Conservation (phyloP, 2,888 invertebrate species). For the Erebia ligea region DNA sequence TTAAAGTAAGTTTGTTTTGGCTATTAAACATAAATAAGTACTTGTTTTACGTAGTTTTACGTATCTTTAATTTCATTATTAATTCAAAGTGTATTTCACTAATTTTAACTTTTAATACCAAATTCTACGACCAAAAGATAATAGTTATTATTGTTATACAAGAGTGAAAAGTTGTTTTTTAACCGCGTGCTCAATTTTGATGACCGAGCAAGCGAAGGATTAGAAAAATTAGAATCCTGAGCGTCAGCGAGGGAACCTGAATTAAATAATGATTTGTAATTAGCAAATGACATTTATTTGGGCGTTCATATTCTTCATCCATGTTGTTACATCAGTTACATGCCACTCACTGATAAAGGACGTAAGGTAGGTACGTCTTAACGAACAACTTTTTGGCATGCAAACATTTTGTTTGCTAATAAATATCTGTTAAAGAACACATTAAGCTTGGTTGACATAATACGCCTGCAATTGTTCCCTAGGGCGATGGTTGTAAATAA, state of each 20-base stretch:
- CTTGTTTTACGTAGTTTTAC: constrained; percentile 9
- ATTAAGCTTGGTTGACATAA: constrained; percentile 27
- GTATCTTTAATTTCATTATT: constrained; percentile 2
- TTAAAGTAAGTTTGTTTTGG: constrained; percentile 1
- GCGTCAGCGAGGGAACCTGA: too few species aligned
- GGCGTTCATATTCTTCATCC: background rate
- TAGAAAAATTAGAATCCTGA: too few species aligned
- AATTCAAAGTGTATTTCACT: too few species aligned
- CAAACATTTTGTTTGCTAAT: constrained; percentile 12
- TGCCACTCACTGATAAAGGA: background rate
- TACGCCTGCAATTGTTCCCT: constrained; percentile 28
- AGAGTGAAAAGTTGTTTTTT: too few species aligned
- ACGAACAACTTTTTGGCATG: constrained; percentile 7
- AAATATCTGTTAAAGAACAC: constrained; percentile 27
- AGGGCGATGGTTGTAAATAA: constrained; percentile 47
- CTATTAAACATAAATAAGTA: constrained; percentile 4
- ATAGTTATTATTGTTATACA: too few species aligned
- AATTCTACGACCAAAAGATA: too few species aligned
- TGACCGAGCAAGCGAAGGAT: too few species aligned
- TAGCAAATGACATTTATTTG: background rate
- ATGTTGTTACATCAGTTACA: too few species aligned
- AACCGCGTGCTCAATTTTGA: too few species aligned
- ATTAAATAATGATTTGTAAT: background rate
- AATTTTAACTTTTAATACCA: too few species aligned
- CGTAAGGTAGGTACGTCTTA: background rate